Base-by-base conservation (phyloP, 2,797 vertebrate genomes). In the Pipistrellus nathusii region DNA sequence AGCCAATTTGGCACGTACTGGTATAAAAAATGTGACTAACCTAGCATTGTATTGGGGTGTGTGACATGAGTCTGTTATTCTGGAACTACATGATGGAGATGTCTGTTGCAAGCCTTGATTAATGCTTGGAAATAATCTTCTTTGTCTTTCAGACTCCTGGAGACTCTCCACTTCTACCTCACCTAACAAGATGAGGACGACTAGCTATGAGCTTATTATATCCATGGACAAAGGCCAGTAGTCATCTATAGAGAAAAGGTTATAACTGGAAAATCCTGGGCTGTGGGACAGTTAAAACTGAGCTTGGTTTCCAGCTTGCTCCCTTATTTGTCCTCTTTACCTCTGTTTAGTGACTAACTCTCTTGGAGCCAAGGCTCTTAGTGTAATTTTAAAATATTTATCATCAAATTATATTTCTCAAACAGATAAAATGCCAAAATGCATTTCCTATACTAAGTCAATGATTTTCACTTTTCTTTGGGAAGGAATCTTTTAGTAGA, bases 81-180 rank as follows among this genome's bases (percentile, higher is more conserved):
- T 94, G 44, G 15, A 88, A 89, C 81, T 86, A 57, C 0, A 3
- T 85, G 75, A 75, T 77, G 38, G 23, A 66, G 21, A 57, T 83
- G 20, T 84, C n/a, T 77, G 20, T 38, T 84, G 10, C 57, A 85
- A 91, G 32, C 27, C 27, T 6, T 64, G 27, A 80, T 81, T 76
- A 53, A 20, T 72, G 23, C 44, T 85, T 92, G 18, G n/a, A 91
- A 92, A 13, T 57, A 6, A 23, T 83, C n/a, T 62, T 75, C 55
- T 90, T 82, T 83, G 15, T n/a, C 78, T 85, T 85, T 76, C 46
- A 92, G 64, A 80, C 2, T 80, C 25, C 21, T 81, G 10, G 80
- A 71, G n/a, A 85, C 32, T 44, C 10, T 89, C 38, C 0, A 23
- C 18, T 88, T 76, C 30, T 71, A 59, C 53, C 35, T 48, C 30